Percentiles rank a stretch among this genome's conserved stretches.
Conservation (phyloP, 2,113 vertebrate species). For the Vombatus ursinus region DNA sequence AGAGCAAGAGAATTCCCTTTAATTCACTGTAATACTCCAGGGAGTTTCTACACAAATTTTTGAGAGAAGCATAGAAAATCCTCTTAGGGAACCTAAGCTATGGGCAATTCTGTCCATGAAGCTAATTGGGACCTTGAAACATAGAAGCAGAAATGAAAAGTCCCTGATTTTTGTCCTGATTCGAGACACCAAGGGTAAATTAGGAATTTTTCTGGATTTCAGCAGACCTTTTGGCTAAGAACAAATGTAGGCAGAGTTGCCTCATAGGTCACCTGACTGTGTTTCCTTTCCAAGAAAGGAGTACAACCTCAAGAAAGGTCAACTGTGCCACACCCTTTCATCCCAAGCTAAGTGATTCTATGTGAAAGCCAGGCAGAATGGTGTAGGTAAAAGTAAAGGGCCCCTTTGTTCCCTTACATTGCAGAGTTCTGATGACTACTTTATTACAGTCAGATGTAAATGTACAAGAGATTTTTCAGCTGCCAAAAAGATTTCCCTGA, state of each 20-base stretch:
- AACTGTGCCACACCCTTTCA: not conserved
- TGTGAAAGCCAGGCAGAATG: not conserved
- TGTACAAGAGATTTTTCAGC: constrained; percentile 29
- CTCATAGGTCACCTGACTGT: not conserved
- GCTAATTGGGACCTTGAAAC: not conserved
- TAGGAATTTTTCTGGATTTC: not conserved
- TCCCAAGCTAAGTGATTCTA: not conserved
- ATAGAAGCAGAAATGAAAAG: not conserved
- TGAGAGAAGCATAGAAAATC: not conserved
- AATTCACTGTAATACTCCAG: not conserved
- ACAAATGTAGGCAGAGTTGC: not conserved
- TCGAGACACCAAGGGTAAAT: not conserved
- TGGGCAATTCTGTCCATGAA: not conserved
- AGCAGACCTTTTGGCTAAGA: not conserved
- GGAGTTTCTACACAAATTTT: not conserved
- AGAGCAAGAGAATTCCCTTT: not conserved
- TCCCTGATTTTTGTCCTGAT: not conserved
- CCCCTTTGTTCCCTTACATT: not conserved
- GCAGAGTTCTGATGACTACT: not conserved
- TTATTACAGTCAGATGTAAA: constrained; percentile 52
- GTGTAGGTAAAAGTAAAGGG: not conserved
- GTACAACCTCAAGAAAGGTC: not conserved
- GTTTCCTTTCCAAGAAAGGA: not conserved
- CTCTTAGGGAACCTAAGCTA: not conserved
- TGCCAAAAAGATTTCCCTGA: not conserved